Evolutionary conservation across 2,113 vertebrate species (phyloP).

Genomic region (Nettapus auritus): DNA sequence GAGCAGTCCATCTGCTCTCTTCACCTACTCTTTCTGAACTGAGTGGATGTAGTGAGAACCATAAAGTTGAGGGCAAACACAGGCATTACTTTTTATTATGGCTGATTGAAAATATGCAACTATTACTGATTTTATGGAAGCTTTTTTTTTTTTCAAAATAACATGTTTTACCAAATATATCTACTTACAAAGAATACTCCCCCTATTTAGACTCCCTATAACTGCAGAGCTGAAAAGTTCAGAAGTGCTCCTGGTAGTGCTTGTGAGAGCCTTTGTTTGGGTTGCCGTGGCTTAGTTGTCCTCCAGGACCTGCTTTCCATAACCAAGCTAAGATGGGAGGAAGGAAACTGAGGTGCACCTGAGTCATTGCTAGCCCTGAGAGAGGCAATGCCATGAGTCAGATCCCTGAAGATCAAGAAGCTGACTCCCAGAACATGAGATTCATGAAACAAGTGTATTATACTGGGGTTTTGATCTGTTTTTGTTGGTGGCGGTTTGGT

Average conservation of each 20-base stretch:
- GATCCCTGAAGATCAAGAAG: not conserved
- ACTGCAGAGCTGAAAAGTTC: not conserved
- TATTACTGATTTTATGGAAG: not conserved
- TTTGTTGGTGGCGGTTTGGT: not conserved
- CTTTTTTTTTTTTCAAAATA: not conserved
- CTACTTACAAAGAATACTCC: not conserved
- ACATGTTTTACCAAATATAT: not conserved
- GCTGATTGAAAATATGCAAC: not conserved
- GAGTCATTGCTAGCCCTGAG: not conserved
- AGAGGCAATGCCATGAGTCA: not conserved
- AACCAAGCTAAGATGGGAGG: not conserved
- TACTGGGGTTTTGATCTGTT: not conserved
- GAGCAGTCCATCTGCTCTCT: not conserved
- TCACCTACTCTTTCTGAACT: not conserved
- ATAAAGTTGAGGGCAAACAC: not conserved
- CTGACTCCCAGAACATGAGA: not conserved
- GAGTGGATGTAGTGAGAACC: not conserved
- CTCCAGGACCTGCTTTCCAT: not conserved
- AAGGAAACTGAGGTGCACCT: not conserved
- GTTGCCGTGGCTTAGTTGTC: not conserved
- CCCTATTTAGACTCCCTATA: not conserved
- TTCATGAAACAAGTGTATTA: not conserved
- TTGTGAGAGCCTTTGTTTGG: not conserved
- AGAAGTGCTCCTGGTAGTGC: not conserved
- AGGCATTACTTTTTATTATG: not conserved